Evolutionary conservation across 2,888 invertebrate genomes (phyloP), one percentile per base, ranked within the genome.

Genomic region (Calliopum simillimum): DNA sequence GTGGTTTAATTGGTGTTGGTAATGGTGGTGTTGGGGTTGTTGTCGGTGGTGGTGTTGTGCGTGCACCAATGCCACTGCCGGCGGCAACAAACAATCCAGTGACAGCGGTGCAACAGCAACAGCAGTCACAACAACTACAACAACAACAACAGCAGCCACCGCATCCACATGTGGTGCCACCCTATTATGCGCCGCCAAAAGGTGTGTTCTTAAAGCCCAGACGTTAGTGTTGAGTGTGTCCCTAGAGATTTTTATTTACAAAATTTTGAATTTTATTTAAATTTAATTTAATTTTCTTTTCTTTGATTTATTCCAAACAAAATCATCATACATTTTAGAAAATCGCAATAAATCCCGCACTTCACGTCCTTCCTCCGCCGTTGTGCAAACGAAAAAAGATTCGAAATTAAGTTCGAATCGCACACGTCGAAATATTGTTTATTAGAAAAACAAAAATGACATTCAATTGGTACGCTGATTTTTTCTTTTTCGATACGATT

Each of bases 141-240:
- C 82, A 79, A 76, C 79, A 70, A 71, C 75, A 78, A 77, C 74
- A 74, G 73, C 81, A 77, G 75, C 75, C 74, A 75, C 80, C 77
- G 74, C 77, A 75, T 74, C 76, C 77, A 71, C 82, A 92, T 84
- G 92, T 92, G 83, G 67, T 58, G 67, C n/a, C n/a, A n/a, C 67
- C 67, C 67, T 92, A 92, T 84, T 90, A 91, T 86, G 90, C 90
- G 77, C 90, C 90, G 77, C 90, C 90, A 78, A 92, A 91, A 91
- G 92, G 92, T 91, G 86, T 82, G 86, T 84, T 76, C 80, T 78
- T 76, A 75, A 77, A 80, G 76, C 78, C 78, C 65, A 75, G 76
- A 51, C 75, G 75, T 8, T 74, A 14, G 25, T 19, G 46, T 2
- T 68, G 47, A 59, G 47, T 64, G 33, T n/a, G n/a, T 66, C 47